A percentile compares a stretch with the other conserved stretches of the same genome.
These are phyloP conservation scores for Protula sp. DNA, from an alignment of 2,888 invertebrate species.

Conservation along the genomic window DNA sequence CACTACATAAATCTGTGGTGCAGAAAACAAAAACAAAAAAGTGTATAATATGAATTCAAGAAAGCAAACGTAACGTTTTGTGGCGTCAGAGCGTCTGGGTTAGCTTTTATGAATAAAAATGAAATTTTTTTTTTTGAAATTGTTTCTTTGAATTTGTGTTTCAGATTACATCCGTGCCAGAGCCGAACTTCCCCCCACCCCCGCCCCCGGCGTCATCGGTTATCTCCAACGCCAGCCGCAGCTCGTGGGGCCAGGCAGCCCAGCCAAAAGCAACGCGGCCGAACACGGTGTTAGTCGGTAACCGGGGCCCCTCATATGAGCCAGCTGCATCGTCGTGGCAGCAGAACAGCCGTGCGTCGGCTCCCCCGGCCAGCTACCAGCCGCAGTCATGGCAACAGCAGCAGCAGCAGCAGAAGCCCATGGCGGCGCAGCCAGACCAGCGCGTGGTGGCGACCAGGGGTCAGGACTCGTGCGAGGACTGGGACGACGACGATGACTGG, in stretches of 20 bases:
- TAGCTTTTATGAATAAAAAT: background rate
- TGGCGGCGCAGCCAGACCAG: background rate
- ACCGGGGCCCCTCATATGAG: background rate
- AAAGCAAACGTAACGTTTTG: background rate
- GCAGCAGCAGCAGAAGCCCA: background rate
- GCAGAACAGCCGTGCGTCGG: too few species aligned
- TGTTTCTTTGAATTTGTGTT: too few species aligned
- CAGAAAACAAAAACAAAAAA: too few species aligned
- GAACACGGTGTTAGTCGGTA: background rate
- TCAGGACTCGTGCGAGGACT: too few species aligned
- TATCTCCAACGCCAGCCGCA: constrained; percentile 9
- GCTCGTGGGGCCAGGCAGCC: constrained; percentile 12
- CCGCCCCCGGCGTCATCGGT: constrained; percentile 41
- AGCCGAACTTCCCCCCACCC: constrained; percentile 48
- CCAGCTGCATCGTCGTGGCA: constrained; percentile 1
- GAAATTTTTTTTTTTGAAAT: too few species aligned
- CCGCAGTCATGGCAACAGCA: too few species aligned
- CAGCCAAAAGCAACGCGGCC: background rate
- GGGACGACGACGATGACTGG: constrained; percentile 24
- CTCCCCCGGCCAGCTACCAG: background rate
- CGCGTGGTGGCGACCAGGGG: background rate
- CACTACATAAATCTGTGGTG: too few species aligned
- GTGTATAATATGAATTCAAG: too few species aligned
- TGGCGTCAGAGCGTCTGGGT: background rate
- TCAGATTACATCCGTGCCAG: constrained; percentile 41